Evolutionary conservation across 1,140 invertebrate genomes (phyloP).

Genomic region (Drosophila sucinea): DNA sequence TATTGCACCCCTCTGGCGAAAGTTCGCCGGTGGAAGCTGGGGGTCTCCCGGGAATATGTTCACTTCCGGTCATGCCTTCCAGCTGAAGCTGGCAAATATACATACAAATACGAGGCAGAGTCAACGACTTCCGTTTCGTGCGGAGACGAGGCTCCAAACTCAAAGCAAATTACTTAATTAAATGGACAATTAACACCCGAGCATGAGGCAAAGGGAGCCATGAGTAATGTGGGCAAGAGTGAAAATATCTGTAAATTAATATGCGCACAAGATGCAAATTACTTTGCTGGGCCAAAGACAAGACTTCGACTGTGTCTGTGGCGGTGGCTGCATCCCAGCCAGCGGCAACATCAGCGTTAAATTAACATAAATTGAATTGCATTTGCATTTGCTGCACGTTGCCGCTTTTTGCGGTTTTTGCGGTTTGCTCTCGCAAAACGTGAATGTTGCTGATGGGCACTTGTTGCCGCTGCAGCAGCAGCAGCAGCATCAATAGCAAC

Average conservation of each 20-base stretch:
- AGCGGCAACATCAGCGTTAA: constrained; percentile 61
- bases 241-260: constrained; percentile 82
- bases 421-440: constrained; percentile 33
- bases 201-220: constrained; percentile 24
- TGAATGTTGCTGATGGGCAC: constrained; percentile 42
- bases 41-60: constrained; percentile 24
- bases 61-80: constrained; percentile 68
- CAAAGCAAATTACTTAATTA: constrained; percentile 81
- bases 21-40: constrained; percentile 8
- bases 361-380: constrained; percentile 83
- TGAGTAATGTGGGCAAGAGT: constrained; percentile 75
- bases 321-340: constrained; percentile 33
- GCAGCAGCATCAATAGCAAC: constrained; percentile 30
- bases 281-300: constrained; percentile 77
- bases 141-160: constrained; percentile 29
- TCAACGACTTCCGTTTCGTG: constrained; percentile 76
- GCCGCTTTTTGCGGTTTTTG: constrained; percentile 56
- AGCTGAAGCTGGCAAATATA: constrained; percentile 24
- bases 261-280: constrained; percentile 81
- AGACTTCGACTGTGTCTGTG: constrained; percentile 34
- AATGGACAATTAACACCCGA: constrained; percentile 81
- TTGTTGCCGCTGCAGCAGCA: constrained; percentile 27
- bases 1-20: constrained; percentile 50
- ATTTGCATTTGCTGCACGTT: constrained; percentile 79
- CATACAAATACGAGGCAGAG: constrained; percentile 64